Evolutionary conservation across 2,888 invertebrate species (phyloP).

Genomic region (Nymphalis c-album): DNA sequence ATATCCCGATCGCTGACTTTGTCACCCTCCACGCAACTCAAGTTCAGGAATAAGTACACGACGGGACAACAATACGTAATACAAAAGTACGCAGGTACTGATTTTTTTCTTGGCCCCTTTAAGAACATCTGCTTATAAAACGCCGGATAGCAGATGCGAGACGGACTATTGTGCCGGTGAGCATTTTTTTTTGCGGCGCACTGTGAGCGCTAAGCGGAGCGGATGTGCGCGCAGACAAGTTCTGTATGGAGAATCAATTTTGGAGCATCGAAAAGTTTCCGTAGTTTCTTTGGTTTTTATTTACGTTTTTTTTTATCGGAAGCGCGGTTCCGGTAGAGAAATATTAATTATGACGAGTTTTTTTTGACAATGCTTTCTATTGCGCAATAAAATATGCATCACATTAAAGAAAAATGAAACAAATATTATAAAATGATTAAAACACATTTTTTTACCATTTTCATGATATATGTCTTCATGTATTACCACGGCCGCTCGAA

Average conservation of each 20-base stretch:
- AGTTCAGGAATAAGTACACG: conserved; percentile 61
- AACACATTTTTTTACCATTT: too few species aligned
- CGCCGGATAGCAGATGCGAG: conserved; percentile 71
- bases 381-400: too few species aligned
- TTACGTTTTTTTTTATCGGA: conserved; percentile 45
- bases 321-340: conserved; percentile 37
- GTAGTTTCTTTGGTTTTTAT: conserved; percentile 46
- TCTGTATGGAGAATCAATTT: conserved; percentile 57
- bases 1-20: conserved; percentile 35
- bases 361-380: not conserved
- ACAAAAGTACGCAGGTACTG: conserved; percentile 62
- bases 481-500: too few species aligned
- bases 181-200: conserved; percentile 51
- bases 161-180: conserved; percentile 55
- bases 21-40: conserved; percentile 52
- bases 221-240: conserved; percentile 39
- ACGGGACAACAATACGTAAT: conserved; percentile 41
- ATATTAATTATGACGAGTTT: conserved; percentile 24
- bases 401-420: too few species aligned
- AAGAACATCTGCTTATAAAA: conserved; percentile 65
- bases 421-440: too few species aligned
- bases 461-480: too few species aligned
- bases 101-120: conserved; percentile 57
- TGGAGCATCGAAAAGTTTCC: conserved; percentile 61
- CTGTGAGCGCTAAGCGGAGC: conserved; percentile 28